Percentiles rank a stretch among this genome's conserved stretches.
Conservation (phyloP, 2,113 vertebrate species). For the Strix uralensis region DNA sequence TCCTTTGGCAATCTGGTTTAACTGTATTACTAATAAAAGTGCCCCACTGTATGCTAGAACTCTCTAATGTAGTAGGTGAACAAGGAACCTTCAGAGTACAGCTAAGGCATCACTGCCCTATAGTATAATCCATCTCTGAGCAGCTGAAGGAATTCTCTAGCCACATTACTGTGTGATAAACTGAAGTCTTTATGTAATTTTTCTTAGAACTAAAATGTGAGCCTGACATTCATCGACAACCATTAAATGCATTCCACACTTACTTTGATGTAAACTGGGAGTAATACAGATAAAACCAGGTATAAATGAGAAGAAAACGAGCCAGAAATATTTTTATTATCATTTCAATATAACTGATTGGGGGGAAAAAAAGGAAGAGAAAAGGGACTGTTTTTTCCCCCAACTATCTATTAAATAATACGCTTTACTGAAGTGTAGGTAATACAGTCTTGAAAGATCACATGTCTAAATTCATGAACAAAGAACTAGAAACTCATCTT, state of each 20-base stretch:
- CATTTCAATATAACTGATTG: neutral
- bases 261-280: neutral
- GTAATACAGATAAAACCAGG: neutral
- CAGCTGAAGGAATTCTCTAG: neutral
- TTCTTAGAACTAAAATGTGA: neutral
- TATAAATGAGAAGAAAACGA: neutral
- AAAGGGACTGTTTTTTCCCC: neutral
- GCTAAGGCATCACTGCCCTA: neutral
- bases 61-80: neutral
- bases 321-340: neutral
- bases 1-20: neutral
- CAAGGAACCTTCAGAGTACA: neutral
- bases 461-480: neutral
- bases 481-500: conserved; percentile 3
- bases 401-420: neutral
- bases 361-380: neutral
- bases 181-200: neutral
- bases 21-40: neutral
- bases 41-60: neutral
- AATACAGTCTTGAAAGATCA: neutral
- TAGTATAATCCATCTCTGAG: neutral
- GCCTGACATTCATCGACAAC: neutral
- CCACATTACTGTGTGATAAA: neutral
- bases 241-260: neutral
- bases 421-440: neutral